A percentile compares a stretch with the other conserved stretches of the same genome.
Conservation (phyloP, 2,888 invertebrate genomes). For the Drosophila incognita region DNA sequence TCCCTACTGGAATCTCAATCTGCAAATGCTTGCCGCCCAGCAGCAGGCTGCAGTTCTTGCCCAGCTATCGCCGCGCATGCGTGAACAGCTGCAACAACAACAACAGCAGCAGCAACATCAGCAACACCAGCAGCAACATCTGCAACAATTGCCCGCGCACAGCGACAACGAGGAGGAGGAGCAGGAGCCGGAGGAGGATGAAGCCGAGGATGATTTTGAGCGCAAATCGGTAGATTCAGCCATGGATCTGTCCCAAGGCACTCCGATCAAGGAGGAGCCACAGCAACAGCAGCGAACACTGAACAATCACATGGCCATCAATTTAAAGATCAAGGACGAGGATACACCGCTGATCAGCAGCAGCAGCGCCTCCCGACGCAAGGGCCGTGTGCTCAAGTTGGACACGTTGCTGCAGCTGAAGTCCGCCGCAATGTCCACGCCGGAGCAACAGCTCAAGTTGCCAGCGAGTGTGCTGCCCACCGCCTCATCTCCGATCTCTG, state of each 20-base stretch:
- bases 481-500: constrained; percentile 71
- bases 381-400: constrained; percentile 93
- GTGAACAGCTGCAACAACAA: constrained; percentile 72
- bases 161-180: constrained; percentile 64
- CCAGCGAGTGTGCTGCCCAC: constrained; percentile 78
- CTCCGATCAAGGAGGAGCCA: constrained; percentile 77
- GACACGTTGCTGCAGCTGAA: constrained; percentile 86
- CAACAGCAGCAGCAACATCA: constrained; percentile 54
- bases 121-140: constrained; percentile 49
- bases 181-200: constrained; percentile 61
- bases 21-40: constrained; percentile 85
- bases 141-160: constrained; percentile 18
- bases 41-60: constrained; percentile 84
- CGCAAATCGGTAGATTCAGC: constrained; percentile 81
- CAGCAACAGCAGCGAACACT: constrained; percentile 33
- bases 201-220: constrained; percentile 72
- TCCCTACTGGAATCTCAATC: constrained; percentile 84
- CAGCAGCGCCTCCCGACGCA: constrained; percentile 87
- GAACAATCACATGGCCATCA: constrained; percentile 60
- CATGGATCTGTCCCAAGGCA: constrained; percentile 84
- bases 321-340: constrained; percentile 78
- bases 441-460: constrained; percentile 60
- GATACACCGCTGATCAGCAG: constrained; percentile 80
- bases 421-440: constrained; percentile 65
- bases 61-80: constrained; percentile 82